These are phyloP conservation scores for Seira ritae DNA, from an alignment of 2,888 invertebrate species.

Conservation along the genomic window DNA sequence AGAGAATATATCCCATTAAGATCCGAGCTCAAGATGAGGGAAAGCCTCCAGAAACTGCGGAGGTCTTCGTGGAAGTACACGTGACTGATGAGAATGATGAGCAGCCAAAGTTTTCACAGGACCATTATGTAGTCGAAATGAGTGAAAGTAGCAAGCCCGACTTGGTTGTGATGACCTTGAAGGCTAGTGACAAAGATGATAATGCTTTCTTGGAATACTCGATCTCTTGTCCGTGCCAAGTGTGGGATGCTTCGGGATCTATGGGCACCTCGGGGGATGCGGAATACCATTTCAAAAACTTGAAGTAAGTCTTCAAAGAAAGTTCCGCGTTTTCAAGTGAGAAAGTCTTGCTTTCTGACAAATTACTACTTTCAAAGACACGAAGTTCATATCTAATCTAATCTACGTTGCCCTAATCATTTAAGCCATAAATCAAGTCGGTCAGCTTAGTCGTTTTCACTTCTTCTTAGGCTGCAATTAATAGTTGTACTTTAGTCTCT, in stretches of 20 bases:
- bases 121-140: slow-evolving; percentile 74
- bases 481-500: slow-evolving; percentile 11
- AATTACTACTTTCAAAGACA: no score
- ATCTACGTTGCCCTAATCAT: no score
- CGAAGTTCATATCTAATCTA: slow-evolving; percentile 59
- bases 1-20: slow-evolving; percentile 81
- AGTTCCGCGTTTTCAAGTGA: no score
- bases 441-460: slow-evolving; percentile 27
- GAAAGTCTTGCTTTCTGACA: no score
- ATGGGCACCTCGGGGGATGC: slow-evolving; percentile 66
- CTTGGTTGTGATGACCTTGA: slow-evolving; percentile 81
- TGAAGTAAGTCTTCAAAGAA: slow-evolving; percentile 52
- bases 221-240: slow-evolving; percentile 75
- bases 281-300: slow-evolving; percentile 65
- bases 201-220: slow-evolving; percentile 83
- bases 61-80: slow-evolving; percentile 81
- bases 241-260: slow-evolving; percentile 71
- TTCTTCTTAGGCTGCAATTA: slow-evolving; percentile 38
- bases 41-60: slow-evolving; percentile 78
- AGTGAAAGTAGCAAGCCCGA: slow-evolving; percentile 74
- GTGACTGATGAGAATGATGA: slow-evolving; percentile 82
- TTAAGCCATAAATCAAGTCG: no score
- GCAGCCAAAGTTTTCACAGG: slow-evolving; percentile 74
- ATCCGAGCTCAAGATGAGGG: slow-evolving; percentile 85
- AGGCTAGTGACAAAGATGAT: slow-evolving; percentile 86